Conservation (phyloP, 2,113 vertebrate species). For the Nymphicus hollandicus region DNA sequence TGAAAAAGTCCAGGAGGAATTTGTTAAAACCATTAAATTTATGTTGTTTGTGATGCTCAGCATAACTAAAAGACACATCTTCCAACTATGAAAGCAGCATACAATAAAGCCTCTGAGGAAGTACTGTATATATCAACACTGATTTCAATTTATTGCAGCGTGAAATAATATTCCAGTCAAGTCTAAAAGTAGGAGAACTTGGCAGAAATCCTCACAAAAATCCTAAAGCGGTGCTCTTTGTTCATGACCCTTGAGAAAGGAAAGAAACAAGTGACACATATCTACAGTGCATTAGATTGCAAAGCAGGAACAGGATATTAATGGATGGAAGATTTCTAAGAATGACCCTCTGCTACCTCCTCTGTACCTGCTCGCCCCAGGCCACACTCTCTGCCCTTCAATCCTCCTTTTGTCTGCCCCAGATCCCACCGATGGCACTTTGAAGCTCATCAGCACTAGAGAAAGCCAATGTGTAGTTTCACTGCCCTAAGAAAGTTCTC, state of each 20-base stretch:
- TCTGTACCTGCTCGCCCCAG: background rate
- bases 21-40: conserved; percentile 21
- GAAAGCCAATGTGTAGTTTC: background rate
- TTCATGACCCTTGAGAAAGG: background rate
- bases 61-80: background rate
- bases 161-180: conserved; percentile 7
- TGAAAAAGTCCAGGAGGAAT: conserved; percentile 29
- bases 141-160: background rate
- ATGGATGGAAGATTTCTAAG: background rate
- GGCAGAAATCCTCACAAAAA: background rate
- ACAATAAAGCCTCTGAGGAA: background rate
- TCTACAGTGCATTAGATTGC: background rate
- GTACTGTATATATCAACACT: background rate
- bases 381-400: background rate
- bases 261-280: background rate
- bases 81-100: background rate
- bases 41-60: background rate
- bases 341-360: background rate
- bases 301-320: background rate
- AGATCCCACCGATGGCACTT: background rate
- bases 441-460: background rate
- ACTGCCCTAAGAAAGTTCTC: background rate
- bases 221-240: background rate
- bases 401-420: background rate
- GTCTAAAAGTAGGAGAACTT: background rate